Percentiles rank a stretch among this genome's conserved stretches.
phyloP scores from a whole-genome alignment of 1,140 invertebrate genomes.

The Diprion similis region DNA sequence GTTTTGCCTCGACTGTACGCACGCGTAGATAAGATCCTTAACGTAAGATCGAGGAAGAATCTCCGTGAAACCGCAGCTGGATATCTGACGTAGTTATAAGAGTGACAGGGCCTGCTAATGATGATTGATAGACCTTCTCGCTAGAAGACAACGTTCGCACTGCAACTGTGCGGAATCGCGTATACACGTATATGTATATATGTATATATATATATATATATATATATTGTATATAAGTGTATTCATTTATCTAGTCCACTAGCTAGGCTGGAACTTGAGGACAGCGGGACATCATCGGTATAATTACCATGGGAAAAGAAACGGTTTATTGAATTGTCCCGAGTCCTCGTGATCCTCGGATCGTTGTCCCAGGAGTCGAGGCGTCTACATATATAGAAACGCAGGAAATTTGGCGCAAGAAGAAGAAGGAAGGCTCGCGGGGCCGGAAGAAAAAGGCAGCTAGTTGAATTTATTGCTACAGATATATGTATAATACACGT shows the following conservation, averaged over 20 bases:
- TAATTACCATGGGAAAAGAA: background rate
- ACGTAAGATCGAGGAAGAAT: background rate
- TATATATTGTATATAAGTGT: slow-evolving; percentile 8
- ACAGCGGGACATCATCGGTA: background rate
- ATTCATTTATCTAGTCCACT: background rate
- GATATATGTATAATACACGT: too few relatives aligned
- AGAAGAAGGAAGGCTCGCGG: too few relatives aligned
- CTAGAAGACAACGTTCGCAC: slow-evolving; percentile 21
- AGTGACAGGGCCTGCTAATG: slow-evolving; percentile 34
- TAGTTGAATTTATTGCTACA: too few relatives aligned
- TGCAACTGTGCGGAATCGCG: slow-evolving; percentile 15
- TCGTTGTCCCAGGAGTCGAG: background rate
- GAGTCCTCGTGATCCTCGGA: background rate
- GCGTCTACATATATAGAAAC: too few relatives aligned
- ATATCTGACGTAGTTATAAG: slow-evolving; percentile 1
- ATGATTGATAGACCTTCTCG: slow-evolving; percentile 44
- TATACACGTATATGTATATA: too few relatives aligned
- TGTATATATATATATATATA: too few relatives aligned
- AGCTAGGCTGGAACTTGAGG: background rate
- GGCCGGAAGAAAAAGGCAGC: too few relatives aligned
- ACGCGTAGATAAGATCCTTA: too few relatives aligned
- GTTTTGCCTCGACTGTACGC: too few relatives aligned
- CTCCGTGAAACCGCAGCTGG: background rate
- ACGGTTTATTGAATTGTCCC: slow-evolving; percentile 17
- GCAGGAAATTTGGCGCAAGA: too few relatives aligned